Evolutionary conservation across 92 coral and sea anemone species (phyloP), one percentile per base, ranked within the genome.

Genomic region (Heteractis magnifica): DNA sequence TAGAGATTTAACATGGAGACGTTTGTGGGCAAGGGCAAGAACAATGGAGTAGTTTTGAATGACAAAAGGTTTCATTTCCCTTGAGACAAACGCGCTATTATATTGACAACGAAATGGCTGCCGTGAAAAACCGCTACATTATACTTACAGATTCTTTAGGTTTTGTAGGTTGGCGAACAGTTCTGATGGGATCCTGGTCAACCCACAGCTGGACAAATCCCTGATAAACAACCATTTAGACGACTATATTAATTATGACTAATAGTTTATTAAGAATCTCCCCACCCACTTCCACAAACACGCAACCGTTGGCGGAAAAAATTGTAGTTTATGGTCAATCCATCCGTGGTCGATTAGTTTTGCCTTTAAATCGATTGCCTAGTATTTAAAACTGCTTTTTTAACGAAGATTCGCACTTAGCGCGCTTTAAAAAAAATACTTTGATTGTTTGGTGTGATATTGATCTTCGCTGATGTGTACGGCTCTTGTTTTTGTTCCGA

Each of bases 71-170:
- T 34, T 34, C 44, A 34, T 34, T 34, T 34, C 44, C 44, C 44
- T 34, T 34, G 3, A 34, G 44, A 34, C 44, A 34, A 34, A 34
- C 44, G 44, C 72, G 41, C 72, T 65, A 65, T 65, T 0, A 10
- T 65, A 3, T 7, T 10, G 20, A 21, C 20, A 5, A 10, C 8
- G 0, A 10, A 5, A 65, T 65, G 13, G 72, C 41, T 65, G 19
- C 16, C 18, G 10, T 13, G 48, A 0, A 23, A 21, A 15, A 53
- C 9, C 9, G 58, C 44, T 34, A 34, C 3, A 26, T 23, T 48
- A 51, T 41, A 80, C 83, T 80, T 80, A 80, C 83, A 80, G 70
- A 34, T 20, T 15, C 21, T n/a, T 23, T 8, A 80, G 51, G 26
- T 80, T 50, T 16, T 41, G 11, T 26, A 80, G 34, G 18, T 72